Conservation (phyloP, 1,140 invertebrate genomes). For the Scaptodrosophila lebanonensis region DNA sequence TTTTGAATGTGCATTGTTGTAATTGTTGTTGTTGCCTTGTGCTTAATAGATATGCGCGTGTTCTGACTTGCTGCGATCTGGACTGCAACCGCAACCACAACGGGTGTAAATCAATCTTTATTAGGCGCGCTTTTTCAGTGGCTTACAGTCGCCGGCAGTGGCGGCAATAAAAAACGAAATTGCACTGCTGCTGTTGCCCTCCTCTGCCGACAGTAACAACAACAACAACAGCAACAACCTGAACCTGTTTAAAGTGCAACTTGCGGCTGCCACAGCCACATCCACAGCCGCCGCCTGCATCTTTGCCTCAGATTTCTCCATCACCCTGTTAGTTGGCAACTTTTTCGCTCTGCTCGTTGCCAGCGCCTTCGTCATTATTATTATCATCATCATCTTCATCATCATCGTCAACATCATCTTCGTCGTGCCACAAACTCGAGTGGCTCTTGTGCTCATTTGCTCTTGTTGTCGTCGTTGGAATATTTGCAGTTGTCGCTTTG, state of each 20-base stretch:
- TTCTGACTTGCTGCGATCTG: too few species aligned
- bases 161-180: conserved; percentile 54
- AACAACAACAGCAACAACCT: conserved; percentile 21
- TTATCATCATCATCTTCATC: conserved; percentile 8
- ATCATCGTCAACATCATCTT: background rate
- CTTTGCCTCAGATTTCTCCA: conserved; percentile 42
- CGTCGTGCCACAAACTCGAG: conserved; percentile 36
- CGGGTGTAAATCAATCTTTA: conserved; percentile 72
- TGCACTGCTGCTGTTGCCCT: conserved; percentile 33
- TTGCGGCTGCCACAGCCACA: conserved; percentile 19
- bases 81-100: background rate
- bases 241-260: conserved; percentile 71
- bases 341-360: conserved; percentile 12
- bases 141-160: conserved; percentile 38
- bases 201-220: conserved; percentile 12
- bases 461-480: conserved; percentile 11
- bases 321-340: conserved; percentile 1
- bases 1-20: conserved; percentile 8
- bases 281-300: too few species aligned
- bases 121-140: conserved; percentile 45
- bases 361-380: conserved; percentile 14
- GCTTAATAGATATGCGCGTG: background rate
- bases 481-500: conserved; percentile 12
- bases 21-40: too few species aligned
- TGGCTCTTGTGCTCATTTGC: conserved; percentile 32